A percentile compares a stretch with the other conserved stretches of the same genome.
Evolutionary conservation across 2,113 vertebrate species (phyloP).

Genomic region (Pituophis catenifer): DNA sequence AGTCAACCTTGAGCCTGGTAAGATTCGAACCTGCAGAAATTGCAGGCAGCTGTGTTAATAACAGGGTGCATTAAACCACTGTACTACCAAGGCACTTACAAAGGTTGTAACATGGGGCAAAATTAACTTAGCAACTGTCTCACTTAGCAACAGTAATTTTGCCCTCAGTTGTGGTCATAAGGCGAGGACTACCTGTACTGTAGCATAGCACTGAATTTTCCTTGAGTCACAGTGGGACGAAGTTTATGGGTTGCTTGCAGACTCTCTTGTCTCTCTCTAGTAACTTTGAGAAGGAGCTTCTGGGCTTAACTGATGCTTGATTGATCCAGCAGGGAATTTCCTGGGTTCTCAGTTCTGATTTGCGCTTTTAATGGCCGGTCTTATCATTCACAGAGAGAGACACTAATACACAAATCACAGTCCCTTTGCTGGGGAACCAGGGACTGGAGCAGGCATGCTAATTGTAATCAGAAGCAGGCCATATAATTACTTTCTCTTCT

Average conservation of each 20-base stretch:
- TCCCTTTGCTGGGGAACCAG: not conserved
- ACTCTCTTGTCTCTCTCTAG: not conserved
- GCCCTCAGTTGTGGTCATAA: too few relatives aligned
- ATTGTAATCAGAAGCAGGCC: not conserved
- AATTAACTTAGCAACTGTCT: too few relatives aligned
- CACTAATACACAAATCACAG: not conserved
- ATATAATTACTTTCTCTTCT: not conserved
- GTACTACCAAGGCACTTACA: too few relatives aligned
- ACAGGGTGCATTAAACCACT: too few relatives aligned
- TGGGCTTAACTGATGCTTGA: not conserved
- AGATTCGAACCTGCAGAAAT: too few relatives aligned
- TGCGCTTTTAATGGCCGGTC: not conserved
- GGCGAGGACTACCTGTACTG: not conserved
- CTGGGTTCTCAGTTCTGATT: not conserved
- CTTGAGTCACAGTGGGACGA: not conserved
- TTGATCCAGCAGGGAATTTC: not conserved
- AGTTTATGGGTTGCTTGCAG: too few relatives aligned
- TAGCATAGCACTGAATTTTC: not conserved
- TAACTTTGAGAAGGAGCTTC: not conserved
- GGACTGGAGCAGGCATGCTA: not conserved
- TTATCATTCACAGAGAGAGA: not conserved
- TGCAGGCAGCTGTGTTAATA: too few relatives aligned
- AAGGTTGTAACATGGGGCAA: too few relatives aligned
- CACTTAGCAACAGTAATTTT: too few relatives aligned
- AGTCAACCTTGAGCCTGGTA: too few relatives aligned